Evolutionary conservation across 2,113 vertebrate genomes (phyloP).

Genomic region (Eolophus roseicapilla): DNA sequence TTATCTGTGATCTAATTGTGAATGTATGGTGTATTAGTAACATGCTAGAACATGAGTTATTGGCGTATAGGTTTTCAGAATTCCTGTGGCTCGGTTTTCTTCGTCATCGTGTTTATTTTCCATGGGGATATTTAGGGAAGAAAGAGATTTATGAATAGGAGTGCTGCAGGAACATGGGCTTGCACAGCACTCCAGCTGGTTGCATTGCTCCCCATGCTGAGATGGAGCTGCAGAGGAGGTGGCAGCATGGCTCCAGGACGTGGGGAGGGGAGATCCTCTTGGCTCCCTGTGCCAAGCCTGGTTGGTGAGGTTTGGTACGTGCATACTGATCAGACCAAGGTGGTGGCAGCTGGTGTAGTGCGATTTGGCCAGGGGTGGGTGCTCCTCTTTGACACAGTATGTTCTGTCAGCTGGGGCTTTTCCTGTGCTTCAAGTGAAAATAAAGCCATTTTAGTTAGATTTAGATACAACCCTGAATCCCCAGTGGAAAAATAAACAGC

Average conservation of each 20-base stretch:
- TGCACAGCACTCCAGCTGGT: neutral
- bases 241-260: rapidly evolving
- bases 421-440: neutral
- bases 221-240: neutral
- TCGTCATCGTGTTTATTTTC: neutral
- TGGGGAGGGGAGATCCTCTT: neutral
- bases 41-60: neutral
- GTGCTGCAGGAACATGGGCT: neutral
- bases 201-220: rapidly evolving
- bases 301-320: neutral
- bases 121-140: neutral
- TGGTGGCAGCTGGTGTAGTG: neutral
- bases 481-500: neutral
- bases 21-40: neutral
- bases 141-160: neutral
- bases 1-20: neutral
- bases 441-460: neutral
- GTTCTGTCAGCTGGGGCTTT: neutral
- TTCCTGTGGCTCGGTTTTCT: neutral
- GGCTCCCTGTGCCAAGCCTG: neutral
- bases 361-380: neutral
- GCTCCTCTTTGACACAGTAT: neutral
- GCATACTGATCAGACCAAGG: rapidly evolving
- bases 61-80: neutral
- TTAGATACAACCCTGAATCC: neutral